Percentiles rank a stretch among this genome's conserved stretches.
phyloP scores from a whole-genome alignment of 2,888 invertebrate species.

The Thymelicus lineola region DNA sequence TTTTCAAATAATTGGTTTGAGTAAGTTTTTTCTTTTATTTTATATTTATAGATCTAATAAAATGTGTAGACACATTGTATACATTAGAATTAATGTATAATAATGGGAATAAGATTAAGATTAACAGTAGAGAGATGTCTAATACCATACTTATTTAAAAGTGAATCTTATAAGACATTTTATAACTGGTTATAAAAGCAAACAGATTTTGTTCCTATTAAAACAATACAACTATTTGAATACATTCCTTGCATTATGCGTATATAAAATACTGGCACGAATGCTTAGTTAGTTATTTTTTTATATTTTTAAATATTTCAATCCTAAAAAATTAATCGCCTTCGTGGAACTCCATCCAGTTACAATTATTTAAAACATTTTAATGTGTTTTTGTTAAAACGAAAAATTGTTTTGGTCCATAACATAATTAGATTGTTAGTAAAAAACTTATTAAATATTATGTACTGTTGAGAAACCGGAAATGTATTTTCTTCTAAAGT shows the following conservation, averaged over 20 bases:
- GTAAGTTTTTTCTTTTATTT: conserved; percentile 47
- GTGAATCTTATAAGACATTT: conserved; percentile 2
- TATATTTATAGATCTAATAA: background rate
- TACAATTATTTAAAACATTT: conserved; percentile 9
- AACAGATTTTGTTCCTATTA: conserved; percentile 25
- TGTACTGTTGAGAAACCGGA: conserved; percentile 1
- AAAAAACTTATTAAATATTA: background rate
- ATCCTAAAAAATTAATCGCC: background rate
- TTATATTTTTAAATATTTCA: background rate
- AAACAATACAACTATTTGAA: conserved; percentile 3
- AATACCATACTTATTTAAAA: conserved; percentile 9
- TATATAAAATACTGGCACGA: conserved; percentile 19
- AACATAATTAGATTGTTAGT: conserved; percentile 1
- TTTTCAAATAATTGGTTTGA: conserved; percentile 56
- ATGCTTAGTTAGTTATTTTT: background rate
- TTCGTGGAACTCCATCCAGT: conserved; percentile 11
- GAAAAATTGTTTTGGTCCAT: conserved; percentile 11
- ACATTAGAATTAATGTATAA: conserved; percentile 26
- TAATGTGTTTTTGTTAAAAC: background rate
- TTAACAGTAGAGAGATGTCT: conserved; percentile 1
- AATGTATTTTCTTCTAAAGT: conserved; percentile 19
- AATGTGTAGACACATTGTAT: conserved; percentile 37
- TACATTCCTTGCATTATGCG: conserved; percentile 2
- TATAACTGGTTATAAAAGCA: conserved; percentile 1
- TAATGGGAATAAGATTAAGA: conserved; percentile 1